Evolutionary conservation across 2,888 invertebrate species (phyloP).

Genomic region (Protophormia terraenovae): DNA sequence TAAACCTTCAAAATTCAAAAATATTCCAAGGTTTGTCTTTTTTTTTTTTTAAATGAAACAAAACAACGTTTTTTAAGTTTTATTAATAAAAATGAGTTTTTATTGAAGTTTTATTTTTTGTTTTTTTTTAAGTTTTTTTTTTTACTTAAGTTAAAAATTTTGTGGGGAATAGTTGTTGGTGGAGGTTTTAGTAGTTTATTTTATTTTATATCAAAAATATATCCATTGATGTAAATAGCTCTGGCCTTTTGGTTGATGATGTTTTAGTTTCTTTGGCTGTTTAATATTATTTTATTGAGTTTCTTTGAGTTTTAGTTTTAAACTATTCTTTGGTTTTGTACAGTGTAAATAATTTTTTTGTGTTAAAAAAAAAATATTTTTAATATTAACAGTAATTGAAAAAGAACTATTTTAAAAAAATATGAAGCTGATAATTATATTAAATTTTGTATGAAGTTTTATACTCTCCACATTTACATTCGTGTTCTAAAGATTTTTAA

Average conservation of each 20-base stretch:
- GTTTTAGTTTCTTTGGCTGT: conserved; percentile 52
- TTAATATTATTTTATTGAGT: conserved; percentile 50
- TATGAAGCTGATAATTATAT: too few relatives aligned
- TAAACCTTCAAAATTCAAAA: conserved; percentile 56
- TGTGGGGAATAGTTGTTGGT: neutral
- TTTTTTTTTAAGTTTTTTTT: conserved; percentile 25
- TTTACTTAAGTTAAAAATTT: conserved; percentile 66
- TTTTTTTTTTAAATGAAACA: conserved; percentile 68
- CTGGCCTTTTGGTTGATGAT: conserved; percentile 37
- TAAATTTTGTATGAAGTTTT: too few relatives aligned
- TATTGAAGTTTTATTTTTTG: conserved; percentile 63
- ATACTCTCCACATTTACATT: neutral
- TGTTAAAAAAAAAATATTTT: neutral
- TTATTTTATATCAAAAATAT: conserved; percentile 19
- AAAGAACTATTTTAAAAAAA: too few relatives aligned
- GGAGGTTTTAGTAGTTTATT: conserved; percentile 33
- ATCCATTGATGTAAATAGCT: conserved; percentile 22
- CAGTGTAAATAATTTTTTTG: neutral
- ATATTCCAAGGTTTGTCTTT: conserved; percentile 40
- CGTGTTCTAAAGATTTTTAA: neutral
- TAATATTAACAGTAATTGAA: conserved; percentile 47
- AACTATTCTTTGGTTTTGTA: neutral
- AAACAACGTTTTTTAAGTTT: conserved; percentile 59
- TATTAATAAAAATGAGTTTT: conserved; percentile 67
- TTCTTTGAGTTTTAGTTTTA: neutral